Base-by-base conservation (phyloP, 1,140 invertebrate species). In the Anadara kagoshimensis region DNA sequence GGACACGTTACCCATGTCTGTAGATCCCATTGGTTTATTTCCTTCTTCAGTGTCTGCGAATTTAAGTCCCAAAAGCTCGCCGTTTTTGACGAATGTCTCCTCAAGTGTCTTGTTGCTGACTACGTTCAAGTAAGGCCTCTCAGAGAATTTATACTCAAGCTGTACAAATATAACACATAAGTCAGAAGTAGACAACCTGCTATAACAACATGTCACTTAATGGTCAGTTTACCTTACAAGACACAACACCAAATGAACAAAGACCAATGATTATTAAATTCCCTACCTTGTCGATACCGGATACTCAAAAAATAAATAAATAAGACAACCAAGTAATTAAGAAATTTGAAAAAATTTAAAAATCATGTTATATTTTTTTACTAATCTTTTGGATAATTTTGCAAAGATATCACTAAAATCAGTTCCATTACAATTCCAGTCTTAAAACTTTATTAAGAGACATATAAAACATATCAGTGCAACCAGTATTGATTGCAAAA, bases 1-100 rank as follows among this genome's bases (percentile, higher is more conserved):
- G 14, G 86, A 87, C 12, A 89, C 86, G 70, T 89, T 86, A 0
- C 88, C 88, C 86, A 83, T 82, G 59, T 85, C 82, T 29, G 83
- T 79, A 22, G 80, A 83, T 22, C 79, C 81, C 7, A 67, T 51
- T 0, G 64, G 20, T 36, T 58, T n/a, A 45, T 64, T 62, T 44
- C 20, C 47, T 22, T 22, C 20, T 10, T 29, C 18, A 8, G 47
- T 1, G 24, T 18, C 41, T 14, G 18, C 57, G 20, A 72, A 58
- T 18, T 69, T 24, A 3, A 67, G 18, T 45, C 79, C 78, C 20
- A 84, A 12, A 12, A 8, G 45, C 68, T 69, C 57, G 5, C 76
- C 78, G 68, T 84, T 79, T n/a, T 54, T 70, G 24, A 70, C 54
- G 59, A 77, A 87, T 7, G 78, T 44, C 5, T 64, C 59, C 0